phyloP scores from a whole-genome alignment of 2,888 invertebrate species.

The Caradrina clavipalpis region DNA sequence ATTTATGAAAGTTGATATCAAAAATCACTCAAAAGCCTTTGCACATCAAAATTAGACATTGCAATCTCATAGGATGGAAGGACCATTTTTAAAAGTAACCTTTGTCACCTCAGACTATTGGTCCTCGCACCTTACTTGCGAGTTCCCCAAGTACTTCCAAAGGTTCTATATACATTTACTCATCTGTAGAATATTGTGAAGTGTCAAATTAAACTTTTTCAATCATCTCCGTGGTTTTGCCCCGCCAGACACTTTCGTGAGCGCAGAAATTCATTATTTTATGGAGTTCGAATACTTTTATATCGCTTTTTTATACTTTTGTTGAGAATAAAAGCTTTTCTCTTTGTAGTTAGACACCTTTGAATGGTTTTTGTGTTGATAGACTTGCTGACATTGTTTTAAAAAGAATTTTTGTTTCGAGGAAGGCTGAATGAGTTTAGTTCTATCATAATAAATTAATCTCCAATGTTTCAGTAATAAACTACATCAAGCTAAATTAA shows the following conservation, averaged over 20 bases:
- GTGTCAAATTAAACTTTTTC: constrained; percentile 83
- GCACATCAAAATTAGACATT: constrained; percentile 11
- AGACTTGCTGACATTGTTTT: constrained; percentile 1
- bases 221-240: constrained; percentile 72
- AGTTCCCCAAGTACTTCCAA: constrained; percentile 51
- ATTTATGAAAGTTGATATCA: neutral
- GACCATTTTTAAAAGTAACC: constrained; percentile 8
- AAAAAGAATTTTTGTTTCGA: constrained; percentile 4
- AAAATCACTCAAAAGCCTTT: neutral
- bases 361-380: constrained; percentile 18
- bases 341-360: constrained; percentile 49
- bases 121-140: constrained; percentile 40
- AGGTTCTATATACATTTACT: constrained; percentile 41
- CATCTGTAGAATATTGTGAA: constrained; percentile 63
- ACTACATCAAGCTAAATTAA: neutral
- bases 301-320: constrained; percentile 61
- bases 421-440: neutral
- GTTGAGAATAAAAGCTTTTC: constrained; percentile 50
- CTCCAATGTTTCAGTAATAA: no score
- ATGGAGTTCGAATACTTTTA: constrained; percentile 61
- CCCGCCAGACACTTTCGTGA: constrained; percentile 58
- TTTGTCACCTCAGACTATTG: constrained; percentile 38
- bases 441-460: no score
- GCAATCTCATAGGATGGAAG: constrained; percentile 10
- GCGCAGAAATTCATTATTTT: constrained; percentile 67